Evolutionary conservation across 1,140 invertebrate genomes (phyloP).

Genomic region (Papilio glaucus): DNA sequence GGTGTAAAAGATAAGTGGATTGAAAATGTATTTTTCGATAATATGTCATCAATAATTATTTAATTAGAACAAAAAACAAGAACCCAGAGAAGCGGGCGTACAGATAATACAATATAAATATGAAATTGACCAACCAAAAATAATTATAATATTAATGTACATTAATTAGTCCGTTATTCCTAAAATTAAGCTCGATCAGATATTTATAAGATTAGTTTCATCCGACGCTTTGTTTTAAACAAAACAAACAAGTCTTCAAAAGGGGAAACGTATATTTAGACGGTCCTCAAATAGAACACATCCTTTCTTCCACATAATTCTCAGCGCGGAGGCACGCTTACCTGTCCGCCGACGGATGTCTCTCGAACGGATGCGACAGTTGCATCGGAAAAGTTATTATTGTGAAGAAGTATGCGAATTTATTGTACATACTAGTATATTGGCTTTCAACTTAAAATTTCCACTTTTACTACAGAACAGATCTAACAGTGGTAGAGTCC

Average conservation of each 20-base stretch:
- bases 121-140: no score
- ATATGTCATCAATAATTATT: no score
- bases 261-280: neutral
- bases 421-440: neutral
- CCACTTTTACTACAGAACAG: no score
- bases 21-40: no score
- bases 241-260: neutral
- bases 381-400: neutral
- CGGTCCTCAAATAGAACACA: neutral
- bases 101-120: no score
- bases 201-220: neutral
- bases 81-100: no score
- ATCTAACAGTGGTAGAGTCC: no score
- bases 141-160: neutral
- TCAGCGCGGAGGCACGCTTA: neutral
- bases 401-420: neutral
- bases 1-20: no score
- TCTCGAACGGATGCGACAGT: neutral
- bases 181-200: neutral
- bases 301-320: slow-evolving; percentile 9
- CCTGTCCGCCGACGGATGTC: slow-evolving; percentile 8
- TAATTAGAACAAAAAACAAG: no score
- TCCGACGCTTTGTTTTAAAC: neutral
- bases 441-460: no score
- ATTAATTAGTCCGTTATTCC: neutral